These are phyloP conservation scores for Amblyopsis rosae DNA, from an alignment of 2,113 vertebrate genomes.

Conservation along the genomic window DNA sequence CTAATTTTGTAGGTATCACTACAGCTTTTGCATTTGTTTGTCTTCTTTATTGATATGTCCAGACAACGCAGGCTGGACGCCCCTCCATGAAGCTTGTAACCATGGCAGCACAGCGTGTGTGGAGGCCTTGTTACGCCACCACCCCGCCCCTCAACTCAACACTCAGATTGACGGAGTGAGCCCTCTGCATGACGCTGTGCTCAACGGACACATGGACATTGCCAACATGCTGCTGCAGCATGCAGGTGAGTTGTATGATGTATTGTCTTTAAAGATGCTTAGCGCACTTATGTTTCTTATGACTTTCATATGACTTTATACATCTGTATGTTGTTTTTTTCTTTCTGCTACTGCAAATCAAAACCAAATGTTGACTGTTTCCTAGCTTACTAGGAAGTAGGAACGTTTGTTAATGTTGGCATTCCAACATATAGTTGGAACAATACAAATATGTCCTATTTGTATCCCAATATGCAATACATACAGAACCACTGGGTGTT, in stretches of 20 bases:
- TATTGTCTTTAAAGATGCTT: neutral
- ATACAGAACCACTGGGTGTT: too few species aligned
- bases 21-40: slow-evolving; percentile 19
- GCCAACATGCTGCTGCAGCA: slow-evolving; percentile 88
- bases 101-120: slow-evolving; percentile 92
- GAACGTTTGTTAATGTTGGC: too few species aligned
- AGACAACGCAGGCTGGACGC: slow-evolving; percentile 97
- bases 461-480: too few species aligned
- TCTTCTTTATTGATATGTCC: slow-evolving; percentile 18
- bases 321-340: too few species aligned
- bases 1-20: neutral
- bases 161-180: slow-evolving; percentile 90
- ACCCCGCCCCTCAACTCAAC: slow-evolving; percentile 85
- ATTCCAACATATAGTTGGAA: too few species aligned
- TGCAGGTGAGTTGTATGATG: slow-evolving; percentile 79
- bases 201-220: slow-evolving; percentile 87
- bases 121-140: slow-evolving; percentile 86
- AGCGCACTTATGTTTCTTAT: neutral
- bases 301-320: too few species aligned
- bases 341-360: too few species aligned
- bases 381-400: too few species aligned
- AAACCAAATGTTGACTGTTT: too few species aligned
- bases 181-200: slow-evolving; percentile 90
- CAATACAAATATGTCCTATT: too few species aligned
- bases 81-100: slow-evolving; percentile 97